phyloP scores from a whole-genome alignment of 2,113 vertebrate genomes.

The Uria aalge region DNA sequence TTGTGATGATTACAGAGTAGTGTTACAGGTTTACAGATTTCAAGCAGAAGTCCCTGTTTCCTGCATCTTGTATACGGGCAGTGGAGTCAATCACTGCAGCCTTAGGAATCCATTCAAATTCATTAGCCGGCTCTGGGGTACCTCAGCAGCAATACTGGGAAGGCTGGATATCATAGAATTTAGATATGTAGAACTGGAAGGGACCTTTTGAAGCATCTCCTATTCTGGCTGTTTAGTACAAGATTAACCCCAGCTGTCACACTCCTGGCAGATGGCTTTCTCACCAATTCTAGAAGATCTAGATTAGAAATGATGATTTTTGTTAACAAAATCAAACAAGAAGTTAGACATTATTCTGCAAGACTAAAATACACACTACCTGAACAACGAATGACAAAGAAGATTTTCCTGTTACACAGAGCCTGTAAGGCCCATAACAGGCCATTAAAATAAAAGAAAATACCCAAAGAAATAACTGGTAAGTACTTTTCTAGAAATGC shows the following conservation, averaged over 20 bases:
- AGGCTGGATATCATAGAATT: not conserved
- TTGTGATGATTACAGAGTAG: fast-evolving
- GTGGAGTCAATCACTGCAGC: not conserved
- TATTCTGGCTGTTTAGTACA: not conserved
- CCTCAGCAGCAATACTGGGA: not conserved
- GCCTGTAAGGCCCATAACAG: not conserved
- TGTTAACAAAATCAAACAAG: not conserved
- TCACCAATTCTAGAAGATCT: not conserved
- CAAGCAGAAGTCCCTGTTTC: not conserved
- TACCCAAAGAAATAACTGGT: not conserved
- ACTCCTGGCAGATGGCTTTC: not conserved
- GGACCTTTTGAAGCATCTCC: not conserved
- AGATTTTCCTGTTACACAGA: not conserved
- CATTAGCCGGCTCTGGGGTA: not conserved
- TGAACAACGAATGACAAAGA: not conserved
- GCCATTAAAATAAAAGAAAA: not conserved
- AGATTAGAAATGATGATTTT: not conserved
- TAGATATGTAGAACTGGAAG: not conserved
- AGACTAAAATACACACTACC: not conserved
- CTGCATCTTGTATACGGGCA: not conserved
- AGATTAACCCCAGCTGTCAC: not conserved
- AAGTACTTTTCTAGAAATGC: not conserved
- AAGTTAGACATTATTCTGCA: not conserved
- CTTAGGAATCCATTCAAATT: not conserved
- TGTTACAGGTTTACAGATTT: not conserved